A percentile compares a stretch with the other conserved stretches of the same genome.
These are phyloP conservation scores for Artibeus jamaicensis DNA, from an alignment of 2,797 vertebrate species.

Conservation along the genomic window DNA sequence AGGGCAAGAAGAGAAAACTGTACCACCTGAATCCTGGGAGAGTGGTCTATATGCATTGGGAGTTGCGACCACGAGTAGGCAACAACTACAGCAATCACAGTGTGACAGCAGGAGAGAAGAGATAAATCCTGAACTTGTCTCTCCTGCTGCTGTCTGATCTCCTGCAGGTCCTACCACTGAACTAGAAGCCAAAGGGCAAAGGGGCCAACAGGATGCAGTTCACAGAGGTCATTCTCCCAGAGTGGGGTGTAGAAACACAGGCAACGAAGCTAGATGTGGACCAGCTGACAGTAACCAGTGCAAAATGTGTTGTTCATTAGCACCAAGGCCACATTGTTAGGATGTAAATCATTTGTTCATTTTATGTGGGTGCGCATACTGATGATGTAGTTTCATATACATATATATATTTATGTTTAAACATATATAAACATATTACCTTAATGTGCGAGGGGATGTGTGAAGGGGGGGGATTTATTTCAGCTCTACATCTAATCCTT, in stretches of 20 bases:
- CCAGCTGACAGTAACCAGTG: background rate
- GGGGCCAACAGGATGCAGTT: background rate
- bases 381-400: background rate
- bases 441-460: background rate
- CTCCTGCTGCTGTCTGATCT: background rate
- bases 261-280: background rate
- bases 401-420: background rate
- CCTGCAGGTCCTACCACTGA: background rate
- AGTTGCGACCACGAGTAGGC: background rate
- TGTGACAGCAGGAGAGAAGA: background rate
- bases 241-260: background rate
- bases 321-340: background rate
- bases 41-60: fast-evolving
- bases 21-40: background rate
- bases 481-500: background rate
- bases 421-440: background rate
- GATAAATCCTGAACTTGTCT: background rate
- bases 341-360: background rate
- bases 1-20: background rate
- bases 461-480: background rate
- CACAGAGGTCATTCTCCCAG: background rate
- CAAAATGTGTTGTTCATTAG: background rate
- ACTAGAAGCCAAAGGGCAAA: background rate
- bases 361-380: background rate
- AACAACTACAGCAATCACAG: background rate